Evolutionary conservation across 2,888 invertebrate genomes (phyloP).

Genomic region (Gryllus longicercus): DNA sequence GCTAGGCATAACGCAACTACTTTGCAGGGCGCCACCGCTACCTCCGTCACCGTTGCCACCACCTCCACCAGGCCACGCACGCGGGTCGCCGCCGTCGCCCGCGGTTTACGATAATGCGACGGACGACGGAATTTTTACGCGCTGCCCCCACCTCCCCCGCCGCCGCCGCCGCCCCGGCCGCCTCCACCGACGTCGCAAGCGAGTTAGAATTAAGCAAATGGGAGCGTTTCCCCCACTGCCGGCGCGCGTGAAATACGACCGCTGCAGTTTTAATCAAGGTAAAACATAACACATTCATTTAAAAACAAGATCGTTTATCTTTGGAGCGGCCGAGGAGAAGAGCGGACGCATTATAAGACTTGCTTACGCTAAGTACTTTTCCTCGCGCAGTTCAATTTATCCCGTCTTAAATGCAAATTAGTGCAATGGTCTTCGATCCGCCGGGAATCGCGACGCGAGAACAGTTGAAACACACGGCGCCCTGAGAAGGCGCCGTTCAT

Average conservation of each 20-base stretch:
- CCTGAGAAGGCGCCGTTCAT: neutral
- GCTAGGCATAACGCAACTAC: too few relatives aligned
- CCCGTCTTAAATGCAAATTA: constrained; percentile 5
- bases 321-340: neutral
- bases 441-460: too few relatives aligned
- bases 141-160: neutral
- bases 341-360: constrained; percentile 3
- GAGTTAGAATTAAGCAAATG: constrained; percentile 17
- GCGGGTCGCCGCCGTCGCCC: too few relatives aligned
- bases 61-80: too few relatives aligned
- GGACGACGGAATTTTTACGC: neutral
- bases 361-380: constrained; percentile 3
- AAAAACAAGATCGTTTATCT: constrained; percentile 11
- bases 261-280: constrained; percentile 17
- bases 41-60: too few relatives aligned
- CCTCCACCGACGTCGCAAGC: neutral
- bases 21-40: too few relatives aligned
- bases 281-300: constrained; percentile 11
- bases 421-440: neutral
- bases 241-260: neutral
- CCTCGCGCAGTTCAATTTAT: neutral
- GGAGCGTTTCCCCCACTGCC: neutral
- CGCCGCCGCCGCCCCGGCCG: neutral
- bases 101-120: neutral
- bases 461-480: too few relatives aligned